phyloP scores from a whole-genome alignment of 2,888 invertebrate species.

The Plemyria rubiginata region DNA sequence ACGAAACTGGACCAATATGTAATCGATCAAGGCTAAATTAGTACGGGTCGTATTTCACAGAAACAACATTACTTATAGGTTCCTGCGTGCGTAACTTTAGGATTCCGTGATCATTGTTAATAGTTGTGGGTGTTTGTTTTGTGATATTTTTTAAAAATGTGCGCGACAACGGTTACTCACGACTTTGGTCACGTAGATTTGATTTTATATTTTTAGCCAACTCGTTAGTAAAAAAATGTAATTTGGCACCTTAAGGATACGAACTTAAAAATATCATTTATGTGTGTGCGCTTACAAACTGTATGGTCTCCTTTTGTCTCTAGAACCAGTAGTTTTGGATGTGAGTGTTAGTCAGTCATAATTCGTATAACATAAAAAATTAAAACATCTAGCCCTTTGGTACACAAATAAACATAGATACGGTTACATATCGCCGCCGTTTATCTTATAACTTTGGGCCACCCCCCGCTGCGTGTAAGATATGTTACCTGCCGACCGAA shows the following conservation, averaged over 20 bases:
- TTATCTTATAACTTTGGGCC: slow-evolving; percentile 59
- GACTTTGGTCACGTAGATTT: too few species aligned
- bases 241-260: too few species aligned
- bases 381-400: slow-evolving; percentile 12
- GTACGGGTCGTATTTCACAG: slow-evolving; percentile 15
- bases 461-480: slow-evolving; percentile 74
- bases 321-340: too few species aligned
- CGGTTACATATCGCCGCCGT: slow-evolving; percentile 26
- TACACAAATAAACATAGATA: slow-evolving; percentile 32
- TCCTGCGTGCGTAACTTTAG: slow-evolving; percentile 5
- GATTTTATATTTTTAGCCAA: too few species aligned
- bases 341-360: neutral
- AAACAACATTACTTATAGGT: slow-evolving; percentile 10
- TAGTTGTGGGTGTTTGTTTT: neutral
- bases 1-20: slow-evolving; percentile 38
- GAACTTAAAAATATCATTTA: too few species aligned
- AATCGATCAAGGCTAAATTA: slow-evolving; percentile 40
- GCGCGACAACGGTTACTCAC: too few species aligned
- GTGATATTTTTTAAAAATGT: neutral
- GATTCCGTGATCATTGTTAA: neutral
- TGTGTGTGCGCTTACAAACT: too few species aligned
- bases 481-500: slow-evolving; percentile 75
- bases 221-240: too few species aligned
- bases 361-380: slow-evolving; percentile 6
- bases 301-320: neutral